These are phyloP conservation scores for Nephrotoma flavescens DNA, from an alignment of 2,888 invertebrate genomes.

Conservation along the genomic window DNA sequence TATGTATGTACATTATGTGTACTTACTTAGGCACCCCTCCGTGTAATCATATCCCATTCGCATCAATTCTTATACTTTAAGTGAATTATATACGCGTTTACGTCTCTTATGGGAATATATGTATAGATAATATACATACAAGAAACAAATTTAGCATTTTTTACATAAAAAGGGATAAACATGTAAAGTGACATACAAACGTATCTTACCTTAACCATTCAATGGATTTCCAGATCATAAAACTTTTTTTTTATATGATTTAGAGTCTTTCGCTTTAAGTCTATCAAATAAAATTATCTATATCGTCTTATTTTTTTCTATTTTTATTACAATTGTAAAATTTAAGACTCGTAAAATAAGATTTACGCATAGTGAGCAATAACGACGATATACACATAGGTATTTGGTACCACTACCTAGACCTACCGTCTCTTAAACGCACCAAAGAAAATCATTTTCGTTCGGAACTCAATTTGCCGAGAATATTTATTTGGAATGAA, in stretches of 20 bases:
- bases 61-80: not conserved
- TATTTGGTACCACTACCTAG: not conserved
- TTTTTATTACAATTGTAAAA: not conserved
- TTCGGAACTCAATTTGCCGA: not conserved
- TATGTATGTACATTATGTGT: not conserved
- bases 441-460: not conserved
- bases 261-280: not conserved
- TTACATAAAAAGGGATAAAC: not conserved
- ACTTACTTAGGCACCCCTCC: not conserved
- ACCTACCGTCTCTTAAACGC: not conserved
- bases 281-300: not conserved
- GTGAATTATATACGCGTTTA: not conserved
- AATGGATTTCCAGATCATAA: not conserved
- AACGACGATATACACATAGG: not conserved
- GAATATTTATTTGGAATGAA: not conserved
- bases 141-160: not conserved
- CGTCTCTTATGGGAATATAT: not conserved
- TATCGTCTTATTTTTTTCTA: not conserved
- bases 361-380: not conserved
- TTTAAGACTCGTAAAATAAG: not conserved
- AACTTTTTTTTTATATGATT: not conserved
- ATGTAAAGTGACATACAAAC: not conserved
- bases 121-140: not conserved
- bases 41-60: too few relatives aligned
- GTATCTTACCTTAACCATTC: not conserved